Evolutionary conservation across 1,140 invertebrate species (phyloP), one percentile per base, ranked within the genome.

Genomic region (Spodoptera litura): DNA sequence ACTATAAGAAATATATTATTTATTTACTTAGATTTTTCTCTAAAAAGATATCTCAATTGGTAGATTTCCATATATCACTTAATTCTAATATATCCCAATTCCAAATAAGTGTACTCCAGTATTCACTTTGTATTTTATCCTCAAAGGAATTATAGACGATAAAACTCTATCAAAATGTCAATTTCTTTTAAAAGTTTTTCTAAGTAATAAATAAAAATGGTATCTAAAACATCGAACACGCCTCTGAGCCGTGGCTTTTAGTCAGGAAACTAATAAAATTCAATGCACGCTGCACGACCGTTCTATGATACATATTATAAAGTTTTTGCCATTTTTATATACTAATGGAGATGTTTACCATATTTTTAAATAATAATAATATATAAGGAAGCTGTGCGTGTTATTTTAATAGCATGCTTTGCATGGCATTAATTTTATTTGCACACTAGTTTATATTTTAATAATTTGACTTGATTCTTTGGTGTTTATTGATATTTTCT

Each of bases 231-330:
- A 38, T 62, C 2, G 27, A 35, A 49, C 38, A 49, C 25, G 49
- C 49, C 6, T 68, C 11, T 27, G 1, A 52, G 0, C 4, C 20
- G 64, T 53, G 62, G 12, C 62, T 70, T 70, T 52, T 70, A 53
- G 49, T 52, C 6, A 70, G 66, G 44, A 52, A 70, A 52, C 25
- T 70, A 70, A 70, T 70, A 70, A 70, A 70, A 70, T 53, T 70
- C 66, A 53, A 70, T 53, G 66, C 66, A 71, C 53, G 52, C 11
- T 53, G 66, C 66, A 71, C 53, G 68, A 35, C 31, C 20, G 20
- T 56, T 55, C 52, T 35, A 31, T n/a, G 25, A 31, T 70, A 70
- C 51, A 70, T 71, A 38, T 55, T 15, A 55, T 25, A 49, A 66
- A 49, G 62, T 49, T 66, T 71, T 71, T 56, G 52, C 68, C 27